Evolutionary conservation across 2,888 invertebrate genomes (phyloP).

Genomic region (Ypsolopha scabrella): DNA sequence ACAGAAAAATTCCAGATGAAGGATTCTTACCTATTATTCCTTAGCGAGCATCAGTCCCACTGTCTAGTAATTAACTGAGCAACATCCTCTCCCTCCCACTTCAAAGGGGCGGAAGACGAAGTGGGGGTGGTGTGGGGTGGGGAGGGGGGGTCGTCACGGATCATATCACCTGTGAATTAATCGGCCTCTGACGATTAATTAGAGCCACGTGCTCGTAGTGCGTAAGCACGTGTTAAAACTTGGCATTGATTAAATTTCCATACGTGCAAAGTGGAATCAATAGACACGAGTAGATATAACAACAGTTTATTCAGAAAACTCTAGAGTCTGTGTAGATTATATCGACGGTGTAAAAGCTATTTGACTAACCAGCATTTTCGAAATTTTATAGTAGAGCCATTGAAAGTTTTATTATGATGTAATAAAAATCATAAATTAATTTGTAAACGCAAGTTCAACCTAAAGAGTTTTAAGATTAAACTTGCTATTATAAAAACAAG

Average conservation of each 20-base stretch:
- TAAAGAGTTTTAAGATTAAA: too few species aligned
- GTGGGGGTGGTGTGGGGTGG: slow-evolving; percentile 15
- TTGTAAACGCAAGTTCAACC: too few species aligned
- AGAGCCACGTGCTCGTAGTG: slow-evolving; percentile 42
- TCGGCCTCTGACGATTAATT: slow-evolving; percentile 61
- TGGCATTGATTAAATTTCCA: slow-evolving; percentile 3
- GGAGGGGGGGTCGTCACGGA: slow-evolving; percentile 31
- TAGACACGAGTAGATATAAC: too few species aligned
- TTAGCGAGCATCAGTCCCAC: slow-evolving; percentile 41
- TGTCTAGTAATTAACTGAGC: slow-evolving; percentile 43
- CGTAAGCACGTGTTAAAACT: slow-evolving; percentile 24
- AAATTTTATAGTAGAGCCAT: too few species aligned
- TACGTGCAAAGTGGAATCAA: too few species aligned
- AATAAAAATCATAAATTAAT: too few species aligned
- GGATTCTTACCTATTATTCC: slow-evolving; percentile 17
- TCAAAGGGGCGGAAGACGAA: slow-evolving; percentile 9
- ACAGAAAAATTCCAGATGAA: not conserved
- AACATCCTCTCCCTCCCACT: slow-evolving; percentile 10
- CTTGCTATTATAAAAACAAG: too few species aligned
- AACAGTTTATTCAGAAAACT: too few species aligned
- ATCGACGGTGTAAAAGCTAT: too few species aligned
- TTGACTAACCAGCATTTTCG: too few species aligned
- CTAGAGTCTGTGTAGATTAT: too few species aligned
- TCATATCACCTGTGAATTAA: slow-evolving; percentile 66
- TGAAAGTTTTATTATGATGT: too few species aligned